Evolutionary conservation across 2,113 vertebrate species (phyloP).

Genomic region (Vulpes lagopus): DNA sequence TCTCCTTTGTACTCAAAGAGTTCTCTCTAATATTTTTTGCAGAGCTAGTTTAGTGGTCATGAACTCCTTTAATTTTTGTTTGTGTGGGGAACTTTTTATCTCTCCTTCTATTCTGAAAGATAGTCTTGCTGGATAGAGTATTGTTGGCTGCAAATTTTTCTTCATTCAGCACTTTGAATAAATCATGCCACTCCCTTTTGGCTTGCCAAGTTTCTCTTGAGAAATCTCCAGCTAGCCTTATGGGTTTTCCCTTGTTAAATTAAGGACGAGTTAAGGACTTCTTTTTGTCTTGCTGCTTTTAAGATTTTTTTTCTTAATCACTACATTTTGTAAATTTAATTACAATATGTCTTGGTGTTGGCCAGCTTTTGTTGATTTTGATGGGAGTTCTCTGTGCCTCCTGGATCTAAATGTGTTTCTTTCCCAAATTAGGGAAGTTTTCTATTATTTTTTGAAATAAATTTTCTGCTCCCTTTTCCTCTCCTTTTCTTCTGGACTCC

Average conservation of each 20-base stretch:
- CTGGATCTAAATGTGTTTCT: not conserved
- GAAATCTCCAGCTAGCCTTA: not conserved
- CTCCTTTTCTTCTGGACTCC: not conserved
- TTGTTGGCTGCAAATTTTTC: not conserved
- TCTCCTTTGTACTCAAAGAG: not conserved
- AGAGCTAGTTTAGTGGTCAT: not conserved
- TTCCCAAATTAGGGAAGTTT: not conserved
- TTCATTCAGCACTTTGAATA: not conserved
- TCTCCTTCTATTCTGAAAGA: not conserved
- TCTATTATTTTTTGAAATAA: not conserved
- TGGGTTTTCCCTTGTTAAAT: not conserved
- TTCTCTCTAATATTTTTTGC: not conserved
- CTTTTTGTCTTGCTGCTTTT: not conserved
- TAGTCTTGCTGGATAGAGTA: not conserved
- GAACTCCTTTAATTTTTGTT: not conserved
- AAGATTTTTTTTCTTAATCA: not conserved
- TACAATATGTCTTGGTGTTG: not conserved
- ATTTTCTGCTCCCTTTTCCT: not conserved
- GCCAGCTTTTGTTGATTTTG: not conserved
- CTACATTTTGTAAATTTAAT: not conserved
- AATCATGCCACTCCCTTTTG: not conserved
- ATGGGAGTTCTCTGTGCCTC: not conserved
- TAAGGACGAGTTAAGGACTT: not conserved
- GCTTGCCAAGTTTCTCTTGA: not conserved
- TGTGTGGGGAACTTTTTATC: not conserved